phyloP scores from a whole-genome alignment of 1,140 invertebrate species.

The Sogatella furcifera region DNA sequence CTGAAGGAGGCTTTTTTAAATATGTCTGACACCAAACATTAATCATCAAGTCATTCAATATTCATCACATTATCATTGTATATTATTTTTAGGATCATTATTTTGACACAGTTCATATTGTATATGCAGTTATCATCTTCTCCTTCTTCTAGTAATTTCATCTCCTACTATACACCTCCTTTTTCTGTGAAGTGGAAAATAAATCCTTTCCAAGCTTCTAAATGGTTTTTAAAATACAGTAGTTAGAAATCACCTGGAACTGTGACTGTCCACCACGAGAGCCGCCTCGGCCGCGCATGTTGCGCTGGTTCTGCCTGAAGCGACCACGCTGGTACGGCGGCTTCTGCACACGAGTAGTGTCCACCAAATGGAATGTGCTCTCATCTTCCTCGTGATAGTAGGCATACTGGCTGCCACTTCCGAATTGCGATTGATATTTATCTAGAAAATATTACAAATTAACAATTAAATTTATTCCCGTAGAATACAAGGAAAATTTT shows the following conservation, averaged over 20 bases:
- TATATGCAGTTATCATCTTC: no score
- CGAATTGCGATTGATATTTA: slow-evolving; percentile 93
- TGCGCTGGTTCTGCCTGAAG: slow-evolving; percentile 67
- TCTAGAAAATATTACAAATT: slow-evolving; percentile 43
- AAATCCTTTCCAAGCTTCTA: no score
- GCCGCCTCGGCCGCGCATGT: slow-evolving; percentile 61
- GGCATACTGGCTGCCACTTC: slow-evolving; percentile 87
- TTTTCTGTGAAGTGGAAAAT: no score
- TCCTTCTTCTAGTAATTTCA: no score
- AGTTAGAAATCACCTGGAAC: slow-evolving; percentile 36
- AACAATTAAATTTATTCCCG: not conserved
- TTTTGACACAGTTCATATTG: no score
- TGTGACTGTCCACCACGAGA: slow-evolving; percentile 58
- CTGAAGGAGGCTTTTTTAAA: no score
- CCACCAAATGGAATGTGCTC: slow-evolving; percentile 94
- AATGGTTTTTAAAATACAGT: slow-evolving; percentile 19
- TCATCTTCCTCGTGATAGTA: slow-evolving; percentile 98
- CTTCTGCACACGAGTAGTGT: slow-evolving; percentile 83
- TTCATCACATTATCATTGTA: no score
- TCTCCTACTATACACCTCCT: no score
- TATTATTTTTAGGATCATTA: no score
- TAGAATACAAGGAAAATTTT: no score
- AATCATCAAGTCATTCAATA: no score
- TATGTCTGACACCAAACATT: no score
- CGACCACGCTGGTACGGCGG: slow-evolving; percentile 82